Evolutionary conservation across 2,113 vertebrate genomes (phyloP), one percentile per base, ranked within the genome.

Genomic region (Pycnonotus jocosus): DNA sequence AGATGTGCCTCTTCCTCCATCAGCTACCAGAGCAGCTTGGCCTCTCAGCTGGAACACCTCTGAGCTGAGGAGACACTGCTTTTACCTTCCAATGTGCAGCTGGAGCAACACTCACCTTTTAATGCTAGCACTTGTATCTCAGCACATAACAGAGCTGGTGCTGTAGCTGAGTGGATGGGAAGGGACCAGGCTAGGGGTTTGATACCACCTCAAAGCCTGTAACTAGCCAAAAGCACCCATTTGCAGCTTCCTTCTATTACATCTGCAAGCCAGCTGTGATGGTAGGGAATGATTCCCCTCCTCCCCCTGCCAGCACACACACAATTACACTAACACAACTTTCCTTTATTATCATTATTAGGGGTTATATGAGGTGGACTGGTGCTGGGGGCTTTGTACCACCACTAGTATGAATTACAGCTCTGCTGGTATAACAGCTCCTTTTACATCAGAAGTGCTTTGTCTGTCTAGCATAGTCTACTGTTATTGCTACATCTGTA

Each of bases 401-500:
- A 64, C 68, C 51, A 37, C 0, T 1, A 54, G 65, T 40, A 58
- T 3, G 2, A 85, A 71, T 68, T 60, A 50, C 61, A 71, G 74
- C 35, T 88, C 85, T 95, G 74, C 48, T 80, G 71, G 38, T 54
- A 11, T 38, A 73, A 61, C 35, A 69, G 42, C 70, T 80, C 53
- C 66, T 82, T 78, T 53, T 76, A 90, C 81, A 69, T 65, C 68
- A 56, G 33, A 89, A 79, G 61, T 60, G 53, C 66, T 91, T 81
- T 92, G 81, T 85, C 91, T 24, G 8, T 72, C 66, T 76, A 80
- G 33, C 62, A 58, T 19, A 62, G 65, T n/a, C 83, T 71, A 56
- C 87, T 87, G 79, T 81, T 95, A 94, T 21, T 88, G 66, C 74
- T 92, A 79, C 23, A 61, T 93, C 88, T 88, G 76, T 95, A 95